Evolutionary conservation across 2,113 vertebrate species (phyloP).

Genomic region (Pollachius pollachius): DNA sequence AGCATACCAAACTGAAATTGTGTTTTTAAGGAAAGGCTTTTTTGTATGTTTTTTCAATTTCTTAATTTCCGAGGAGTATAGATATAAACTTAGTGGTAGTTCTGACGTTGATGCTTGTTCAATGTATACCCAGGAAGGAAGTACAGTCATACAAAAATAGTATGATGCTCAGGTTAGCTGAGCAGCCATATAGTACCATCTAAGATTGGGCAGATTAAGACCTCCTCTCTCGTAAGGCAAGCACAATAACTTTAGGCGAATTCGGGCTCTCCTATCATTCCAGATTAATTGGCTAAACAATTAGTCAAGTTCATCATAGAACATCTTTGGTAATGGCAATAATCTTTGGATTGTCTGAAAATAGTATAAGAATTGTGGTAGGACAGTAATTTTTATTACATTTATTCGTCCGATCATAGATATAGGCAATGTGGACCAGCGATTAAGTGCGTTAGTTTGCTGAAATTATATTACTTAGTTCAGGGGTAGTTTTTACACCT

Average conservation of each 20-base stretch:
- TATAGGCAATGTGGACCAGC: too few relatives aligned
- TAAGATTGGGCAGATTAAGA: slow-evolving; percentile 20
- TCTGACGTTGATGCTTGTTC: slow-evolving; percentile 14
- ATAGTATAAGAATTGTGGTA: too few relatives aligned
- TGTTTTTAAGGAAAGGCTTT: slow-evolving; percentile 23
- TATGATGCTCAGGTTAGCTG: slow-evolving; percentile 10
- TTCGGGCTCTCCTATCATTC: slow-evolving; percentile 22
- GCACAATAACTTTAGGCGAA: slow-evolving; percentile 15
- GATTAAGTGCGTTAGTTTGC: too few relatives aligned
- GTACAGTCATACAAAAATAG: slow-evolving; percentile 10
- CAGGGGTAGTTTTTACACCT: too few relatives aligned
- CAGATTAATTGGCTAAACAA: slow-evolving; percentile 20
- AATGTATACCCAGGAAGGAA: slow-evolving; percentile 27
- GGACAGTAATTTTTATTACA: too few relatives aligned
- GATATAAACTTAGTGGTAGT: slow-evolving; percentile 11
- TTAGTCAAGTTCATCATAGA: neutral
- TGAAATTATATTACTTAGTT: too few relatives aligned
- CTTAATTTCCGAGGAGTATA: slow-evolving; percentile 16
- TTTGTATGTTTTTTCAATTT: slow-evolving; percentile 21
- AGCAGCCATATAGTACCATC: slow-evolving; percentile 25
- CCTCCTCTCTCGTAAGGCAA: slow-evolving; percentile 28
- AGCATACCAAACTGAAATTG: slow-evolving; percentile 4
- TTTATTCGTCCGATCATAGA: too few relatives aligned
- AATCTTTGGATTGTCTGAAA: too few relatives aligned
- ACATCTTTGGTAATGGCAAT: too few relatives aligned